Conservation (phyloP, 1,140 invertebrate genomes). For the Trialeurodes vaporariorum region DNA sequence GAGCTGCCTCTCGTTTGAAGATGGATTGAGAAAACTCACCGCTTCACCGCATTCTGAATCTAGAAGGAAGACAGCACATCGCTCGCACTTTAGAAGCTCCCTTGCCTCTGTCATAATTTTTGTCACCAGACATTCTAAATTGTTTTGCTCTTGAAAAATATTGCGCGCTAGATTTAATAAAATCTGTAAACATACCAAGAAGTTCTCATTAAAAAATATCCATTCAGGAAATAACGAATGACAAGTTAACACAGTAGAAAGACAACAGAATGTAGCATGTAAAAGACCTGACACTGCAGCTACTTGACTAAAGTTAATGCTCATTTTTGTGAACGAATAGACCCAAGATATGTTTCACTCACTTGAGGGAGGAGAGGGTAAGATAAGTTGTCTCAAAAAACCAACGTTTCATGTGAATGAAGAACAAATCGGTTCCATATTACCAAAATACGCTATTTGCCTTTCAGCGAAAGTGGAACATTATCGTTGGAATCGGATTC, state of each 20-base stretch:
- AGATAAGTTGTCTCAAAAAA: too few species aligned
- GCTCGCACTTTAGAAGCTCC: slow-evolving; percentile 81
- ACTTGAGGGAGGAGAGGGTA: too few species aligned
- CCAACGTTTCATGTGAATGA: too few species aligned
- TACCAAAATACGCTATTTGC: too few species aligned
- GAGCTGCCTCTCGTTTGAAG: too few species aligned
- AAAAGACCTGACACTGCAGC: not conserved
- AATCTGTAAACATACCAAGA: slow-evolving; percentile 47
- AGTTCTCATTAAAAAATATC: slow-evolving; percentile 16
- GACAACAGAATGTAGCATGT: not conserved
- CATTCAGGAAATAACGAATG: slow-evolving; percentile 1
- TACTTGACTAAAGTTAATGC: not conserved
- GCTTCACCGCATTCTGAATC: slow-evolving; percentile 76
- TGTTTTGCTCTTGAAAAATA: slow-evolving; percentile 88
- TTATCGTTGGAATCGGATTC: too few species aligned
- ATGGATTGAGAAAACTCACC: too few species aligned
- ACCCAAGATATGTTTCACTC: too few species aligned
- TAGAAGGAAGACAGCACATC: slow-evolving; percentile 79
- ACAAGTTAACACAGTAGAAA: slow-evolving; percentile 3
- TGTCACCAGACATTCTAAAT: slow-evolving; percentile 81
- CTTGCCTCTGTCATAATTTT: slow-evolving; percentile 95
- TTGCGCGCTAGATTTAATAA: slow-evolving; percentile 72
- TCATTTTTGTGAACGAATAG: slow-evolving; percentile 1
- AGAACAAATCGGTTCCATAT: too few species aligned
- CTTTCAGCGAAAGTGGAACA: too few species aligned